Evolutionary conservation across 2,888 invertebrate genomes (phyloP).

Genomic region (Diploptera punctata): DNA sequence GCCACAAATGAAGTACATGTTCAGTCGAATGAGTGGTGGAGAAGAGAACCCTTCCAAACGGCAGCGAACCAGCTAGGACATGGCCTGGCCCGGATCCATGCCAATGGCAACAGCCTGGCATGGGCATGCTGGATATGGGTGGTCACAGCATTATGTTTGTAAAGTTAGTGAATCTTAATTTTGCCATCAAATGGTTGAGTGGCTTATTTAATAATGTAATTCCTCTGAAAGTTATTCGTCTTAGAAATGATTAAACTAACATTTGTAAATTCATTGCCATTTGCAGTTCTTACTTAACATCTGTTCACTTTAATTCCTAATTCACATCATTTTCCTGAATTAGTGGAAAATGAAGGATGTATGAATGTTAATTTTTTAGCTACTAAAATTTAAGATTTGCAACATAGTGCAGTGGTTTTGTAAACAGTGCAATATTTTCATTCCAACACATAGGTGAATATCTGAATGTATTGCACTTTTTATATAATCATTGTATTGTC

Average conservation of each 20-base stretch:
- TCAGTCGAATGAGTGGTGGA: slow-evolving; percentile 59
- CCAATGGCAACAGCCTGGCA: slow-evolving; percentile 8
- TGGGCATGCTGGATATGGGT: slow-evolving; percentile 32
- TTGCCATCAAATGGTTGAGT: background rate
- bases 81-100: slow-evolving; percentile 37
- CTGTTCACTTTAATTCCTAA: too few relatives aligned
- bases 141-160: slow-evolving; percentile 38
- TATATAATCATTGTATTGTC: too few relatives aligned
- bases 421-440: too few relatives aligned
- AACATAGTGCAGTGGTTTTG: too few relatives aligned
- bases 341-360: too few relatives aligned
- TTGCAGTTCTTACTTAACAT: too few relatives aligned
- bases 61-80: slow-evolving; percentile 66
- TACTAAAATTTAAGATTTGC: too few relatives aligned
- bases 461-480: too few relatives aligned
- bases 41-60: slow-evolving; percentile 59
- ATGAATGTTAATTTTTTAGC: too few relatives aligned
- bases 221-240: slow-evolving; percentile 1
- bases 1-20: slow-evolving; percentile 89
- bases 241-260: background rate
- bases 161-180: background rate
- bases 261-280: too few relatives aligned
- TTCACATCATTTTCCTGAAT: too few relatives aligned
- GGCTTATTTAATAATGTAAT: background rate
- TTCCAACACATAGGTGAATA: too few relatives aligned